These are phyloP conservation scores for Clarias batrachus DNA, from an alignment of 2,113 vertebrate species.

Conservation along the genomic window DNA sequence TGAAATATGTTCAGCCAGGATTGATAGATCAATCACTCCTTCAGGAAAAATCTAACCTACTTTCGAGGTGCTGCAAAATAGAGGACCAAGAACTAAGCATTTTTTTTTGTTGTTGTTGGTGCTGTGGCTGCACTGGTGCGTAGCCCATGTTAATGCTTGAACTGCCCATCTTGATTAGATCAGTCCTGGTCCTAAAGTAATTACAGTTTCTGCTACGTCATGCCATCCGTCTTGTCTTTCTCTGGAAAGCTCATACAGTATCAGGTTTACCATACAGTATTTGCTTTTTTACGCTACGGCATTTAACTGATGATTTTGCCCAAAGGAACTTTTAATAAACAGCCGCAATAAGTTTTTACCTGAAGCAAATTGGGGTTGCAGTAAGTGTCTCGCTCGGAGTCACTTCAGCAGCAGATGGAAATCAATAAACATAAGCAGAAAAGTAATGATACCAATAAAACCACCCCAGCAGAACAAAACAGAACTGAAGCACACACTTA, in stretches of 20 bases:
- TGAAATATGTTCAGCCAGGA: conserved; percentile 35
- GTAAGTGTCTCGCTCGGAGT: not conserved
- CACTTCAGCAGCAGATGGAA: not conserved
- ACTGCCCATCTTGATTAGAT: conserved; percentile 65
- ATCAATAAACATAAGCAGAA: conserved; percentile 13
- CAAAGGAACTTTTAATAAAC: not conserved
- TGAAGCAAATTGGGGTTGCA: not conserved
- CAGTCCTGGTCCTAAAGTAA: conserved; percentile 50
- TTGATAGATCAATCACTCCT: conserved; percentile 48
- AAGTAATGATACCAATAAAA: conserved; percentile 18
- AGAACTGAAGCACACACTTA: not conserved
- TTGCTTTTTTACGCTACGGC: not conserved
- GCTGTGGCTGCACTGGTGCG: conserved; percentile 66
- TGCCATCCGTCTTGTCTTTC: conserved; percentile 12
- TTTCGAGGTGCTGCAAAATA: conserved; percentile 65
- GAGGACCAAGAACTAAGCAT: conserved; percentile 65
- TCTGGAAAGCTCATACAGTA: not conserved
- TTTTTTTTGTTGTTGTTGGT: conserved; percentile 30
- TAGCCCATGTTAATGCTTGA: conserved; percentile 64
- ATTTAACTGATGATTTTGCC: not conserved
- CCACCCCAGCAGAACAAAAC: not conserved
- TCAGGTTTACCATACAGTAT: not conserved
- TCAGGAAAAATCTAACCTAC: conserved; percentile 43
- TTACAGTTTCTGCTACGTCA: conserved; percentile 33
- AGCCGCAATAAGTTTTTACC: not conserved